These are phyloP conservation scores for Eumerus sabulonum DNA, from an alignment of 2,888 invertebrate genomes.

Conservation along the genomic window DNA sequence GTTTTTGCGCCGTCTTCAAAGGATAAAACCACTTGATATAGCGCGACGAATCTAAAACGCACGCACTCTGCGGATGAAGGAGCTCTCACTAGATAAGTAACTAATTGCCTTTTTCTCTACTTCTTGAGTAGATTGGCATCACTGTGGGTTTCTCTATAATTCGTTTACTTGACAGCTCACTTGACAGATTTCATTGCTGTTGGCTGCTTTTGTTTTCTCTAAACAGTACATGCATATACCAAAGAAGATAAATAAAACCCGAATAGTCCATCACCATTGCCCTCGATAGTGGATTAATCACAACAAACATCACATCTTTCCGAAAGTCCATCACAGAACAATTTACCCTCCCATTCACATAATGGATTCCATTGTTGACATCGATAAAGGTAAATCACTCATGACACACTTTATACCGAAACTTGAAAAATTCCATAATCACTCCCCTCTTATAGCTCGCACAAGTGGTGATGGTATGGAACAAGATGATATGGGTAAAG, in stretches of 20 bases:
- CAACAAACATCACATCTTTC: background rate
- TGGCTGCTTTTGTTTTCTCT: constrained; percentile 18
- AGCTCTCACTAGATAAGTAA: too few relatives aligned
- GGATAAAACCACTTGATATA: too few relatives aligned
- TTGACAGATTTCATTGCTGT: constrained; percentile 42
- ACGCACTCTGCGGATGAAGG: too few relatives aligned
- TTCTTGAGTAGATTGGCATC: too few relatives aligned
- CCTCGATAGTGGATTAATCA: background rate
- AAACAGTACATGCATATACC: background rate
- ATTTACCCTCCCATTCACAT: constrained; percentile 24
- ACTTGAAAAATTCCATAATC: background rate
- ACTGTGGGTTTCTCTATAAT: too few relatives aligned
- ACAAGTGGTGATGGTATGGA: constrained; percentile 91
- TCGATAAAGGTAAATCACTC: constrained; percentile 38
- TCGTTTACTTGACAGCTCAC: too few relatives aligned
- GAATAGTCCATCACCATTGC: background rate
- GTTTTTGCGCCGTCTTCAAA: too few relatives aligned
- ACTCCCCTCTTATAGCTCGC: constrained; percentile 74
- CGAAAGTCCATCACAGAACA: background rate
- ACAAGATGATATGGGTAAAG: constrained; percentile 77
- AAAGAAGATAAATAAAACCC: background rate
- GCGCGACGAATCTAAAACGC: too few relatives aligned
- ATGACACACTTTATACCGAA: background rate
- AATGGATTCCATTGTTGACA: constrained; percentile 10
- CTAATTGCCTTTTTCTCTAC: too few relatives aligned